Evolutionary conservation across 2,797 vertebrate genomes (phyloP).

Genomic region (Hemibagrus guttatus): DNA sequence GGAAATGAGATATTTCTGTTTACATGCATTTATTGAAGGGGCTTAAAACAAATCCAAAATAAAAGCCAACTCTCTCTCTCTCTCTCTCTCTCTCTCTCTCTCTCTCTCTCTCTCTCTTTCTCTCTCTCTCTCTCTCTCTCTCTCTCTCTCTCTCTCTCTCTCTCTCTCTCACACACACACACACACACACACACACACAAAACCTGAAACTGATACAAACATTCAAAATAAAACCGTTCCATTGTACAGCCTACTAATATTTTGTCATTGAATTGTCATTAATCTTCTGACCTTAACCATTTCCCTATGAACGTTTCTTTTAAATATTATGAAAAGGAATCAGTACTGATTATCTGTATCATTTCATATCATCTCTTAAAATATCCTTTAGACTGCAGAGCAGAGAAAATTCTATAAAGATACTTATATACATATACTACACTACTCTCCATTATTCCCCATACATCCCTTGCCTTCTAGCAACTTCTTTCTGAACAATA

Average conservation of each 20-base stretch:
- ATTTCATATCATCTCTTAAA: not conserved
- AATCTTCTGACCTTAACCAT: not conserved
- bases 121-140: too few species aligned
- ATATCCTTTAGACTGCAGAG: not conserved
- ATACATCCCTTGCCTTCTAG: not conserved
- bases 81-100: too few species aligned
- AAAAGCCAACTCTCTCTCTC: not conserved
- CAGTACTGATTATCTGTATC: not conserved
- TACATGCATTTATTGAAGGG: not conserved
- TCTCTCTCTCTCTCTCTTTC: too few species aligned
- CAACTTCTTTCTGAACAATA: conserved; percentile 10
- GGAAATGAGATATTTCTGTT: not conserved
- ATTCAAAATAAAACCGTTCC: not conserved
- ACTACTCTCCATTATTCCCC: not conserved
- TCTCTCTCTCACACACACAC: not conserved
- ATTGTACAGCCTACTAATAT: not conserved
- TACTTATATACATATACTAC: not conserved
- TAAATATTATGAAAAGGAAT: not conserved
- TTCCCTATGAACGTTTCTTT: not conserved
- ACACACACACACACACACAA: not conserved
- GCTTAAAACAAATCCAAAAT: not conserved
- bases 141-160: too few species aligned
- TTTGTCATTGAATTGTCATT: not conserved
- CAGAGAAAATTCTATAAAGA: not conserved
- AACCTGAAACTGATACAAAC: not conserved